These are phyloP conservation scores for Aphrophora alni DNA, from an alignment of 2,888 invertebrate genomes.

Conservation along the genomic window DNA sequence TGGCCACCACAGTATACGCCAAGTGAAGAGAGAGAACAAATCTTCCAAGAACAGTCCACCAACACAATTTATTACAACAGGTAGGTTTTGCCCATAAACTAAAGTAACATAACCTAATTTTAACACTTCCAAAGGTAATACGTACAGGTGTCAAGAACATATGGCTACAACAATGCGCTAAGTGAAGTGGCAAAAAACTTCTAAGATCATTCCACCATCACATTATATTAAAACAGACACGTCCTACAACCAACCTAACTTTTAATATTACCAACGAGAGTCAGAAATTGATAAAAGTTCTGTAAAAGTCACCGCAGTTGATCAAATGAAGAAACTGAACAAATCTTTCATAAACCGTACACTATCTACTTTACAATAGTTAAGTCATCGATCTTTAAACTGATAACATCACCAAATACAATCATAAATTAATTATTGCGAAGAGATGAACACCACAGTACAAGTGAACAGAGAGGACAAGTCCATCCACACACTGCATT, in stretches of 20 bases:
- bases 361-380: too few species aligned
- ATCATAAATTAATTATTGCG: background rate
- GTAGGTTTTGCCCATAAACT: too few species aligned
- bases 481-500: slow-evolving; percentile 56
- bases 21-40: slow-evolving; percentile 62
- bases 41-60: slow-evolving; percentile 63
- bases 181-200: slow-evolving; percentile 62
- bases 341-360: slow-evolving; percentile 62
- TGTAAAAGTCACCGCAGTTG: slow-evolving; percentile 68
- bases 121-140: too few species aligned
- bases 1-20: slow-evolving; percentile 74
- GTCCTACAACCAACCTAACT: too few species aligned
- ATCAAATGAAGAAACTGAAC: slow-evolving; percentile 64
- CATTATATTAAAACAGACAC: slow-evolving; percentile 32
- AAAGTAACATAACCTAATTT: too few species aligned
- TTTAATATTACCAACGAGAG: too few species aligned
- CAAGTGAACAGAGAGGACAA: slow-evolving; percentile 68
- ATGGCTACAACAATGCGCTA: slow-evolving; percentile 75
- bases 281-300: background rate
- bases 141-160: slow-evolving; percentile 49
- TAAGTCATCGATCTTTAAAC: too few species aligned
- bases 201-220: slow-evolving; percentile 62
- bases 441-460: slow-evolving; percentile 70
- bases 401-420: too few species aligned
- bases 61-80: slow-evolving; percentile 33